Base-by-base conservation (phyloP, 2,113 vertebrate species). In the Zosterops japonicus region DNA sequence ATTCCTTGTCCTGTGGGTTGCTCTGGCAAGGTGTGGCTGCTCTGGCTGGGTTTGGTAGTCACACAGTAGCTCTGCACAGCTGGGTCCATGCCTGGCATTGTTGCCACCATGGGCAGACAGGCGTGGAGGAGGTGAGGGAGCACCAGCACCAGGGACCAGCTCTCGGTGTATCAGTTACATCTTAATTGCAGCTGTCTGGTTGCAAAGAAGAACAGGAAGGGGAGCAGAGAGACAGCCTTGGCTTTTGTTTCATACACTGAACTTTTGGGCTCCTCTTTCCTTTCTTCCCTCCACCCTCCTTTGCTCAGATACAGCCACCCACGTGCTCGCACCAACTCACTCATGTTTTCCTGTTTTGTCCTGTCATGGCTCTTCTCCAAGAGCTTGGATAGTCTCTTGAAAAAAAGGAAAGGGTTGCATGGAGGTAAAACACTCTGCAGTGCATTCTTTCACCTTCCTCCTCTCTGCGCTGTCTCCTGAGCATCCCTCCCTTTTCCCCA, bases 401-500 rank as follows among this genome's bases (percentile, higher is more conserved):
- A 59, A 70, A 49, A 61, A 64, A 35, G 27, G 33, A 85, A 74
- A 56, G 50, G 64, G 59, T 53, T 91, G 74, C 0, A 0, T 29
- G 29, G 75, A 93, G 68, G 63, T 93, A 80, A 93, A 95, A 46
- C 28, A 46, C 42, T 3, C 1, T 46, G 53, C 29, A 93, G 56
- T 0, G 0, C 71, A 77, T 94, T 94, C 75, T 83, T 88, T 83
- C 57, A 87, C n/a, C 57, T 78, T 95, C 75, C 14, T 96, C 49
- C 63, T 94, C 72, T 83, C 79, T 67, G 52, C 0, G 0, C 61
- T 3, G 9, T 79, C 80, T 87, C 76, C 42, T 81, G 86, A 92
- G 60, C 68, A 87, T 87, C 65, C 76, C 88, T 93, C 86, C 83
- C 72, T 94, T 91, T 89, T 94, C 94, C 96, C 90, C 94, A 96